Evolutionary conservation across 2,113 vertebrate genomes (phyloP).

Genomic region (Ursus arctos): DNA sequence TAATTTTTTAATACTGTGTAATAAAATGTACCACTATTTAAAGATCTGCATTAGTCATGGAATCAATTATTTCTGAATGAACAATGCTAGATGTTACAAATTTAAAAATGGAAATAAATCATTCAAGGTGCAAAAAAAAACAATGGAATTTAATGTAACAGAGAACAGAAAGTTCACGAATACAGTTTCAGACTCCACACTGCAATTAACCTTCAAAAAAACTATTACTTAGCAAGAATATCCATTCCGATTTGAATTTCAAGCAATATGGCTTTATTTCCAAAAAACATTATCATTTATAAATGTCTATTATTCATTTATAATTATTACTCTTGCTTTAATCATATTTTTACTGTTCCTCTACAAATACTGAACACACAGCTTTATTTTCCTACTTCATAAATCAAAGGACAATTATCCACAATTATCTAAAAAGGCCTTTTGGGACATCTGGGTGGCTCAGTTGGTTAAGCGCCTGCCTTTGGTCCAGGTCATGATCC

Average conservation of each 20-base stretch:
- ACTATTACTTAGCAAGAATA: slow-evolving; percentile 1
- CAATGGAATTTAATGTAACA: not conserved
- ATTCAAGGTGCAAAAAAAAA: not conserved
- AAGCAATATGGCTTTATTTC: not conserved
- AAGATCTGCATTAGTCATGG: not conserved
- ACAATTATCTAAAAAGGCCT: not conserved
- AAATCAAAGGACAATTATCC: not conserved
- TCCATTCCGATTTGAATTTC: not conserved
- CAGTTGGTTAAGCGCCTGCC: not conserved
- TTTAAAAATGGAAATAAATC: not conserved
- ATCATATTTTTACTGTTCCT: slow-evolving; percentile 1
- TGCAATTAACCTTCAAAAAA: not conserved
- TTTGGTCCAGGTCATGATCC: not conserved
- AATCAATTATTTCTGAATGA: slow-evolving; percentile 18
- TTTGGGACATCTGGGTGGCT: not conserved
- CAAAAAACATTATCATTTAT: not conserved
- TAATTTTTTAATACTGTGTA: not conserved
- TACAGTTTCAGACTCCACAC: not conserved
- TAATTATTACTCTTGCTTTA: not conserved
- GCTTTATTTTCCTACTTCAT: not conserved
- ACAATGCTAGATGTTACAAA: not conserved
- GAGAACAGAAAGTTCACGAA: not conserved
- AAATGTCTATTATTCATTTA: not conserved
- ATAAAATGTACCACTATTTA: not conserved
- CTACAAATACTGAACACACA: not conserved